Conservation (phyloP, 2,797 vertebrate species). For the Alcedo atthis region DNA sequence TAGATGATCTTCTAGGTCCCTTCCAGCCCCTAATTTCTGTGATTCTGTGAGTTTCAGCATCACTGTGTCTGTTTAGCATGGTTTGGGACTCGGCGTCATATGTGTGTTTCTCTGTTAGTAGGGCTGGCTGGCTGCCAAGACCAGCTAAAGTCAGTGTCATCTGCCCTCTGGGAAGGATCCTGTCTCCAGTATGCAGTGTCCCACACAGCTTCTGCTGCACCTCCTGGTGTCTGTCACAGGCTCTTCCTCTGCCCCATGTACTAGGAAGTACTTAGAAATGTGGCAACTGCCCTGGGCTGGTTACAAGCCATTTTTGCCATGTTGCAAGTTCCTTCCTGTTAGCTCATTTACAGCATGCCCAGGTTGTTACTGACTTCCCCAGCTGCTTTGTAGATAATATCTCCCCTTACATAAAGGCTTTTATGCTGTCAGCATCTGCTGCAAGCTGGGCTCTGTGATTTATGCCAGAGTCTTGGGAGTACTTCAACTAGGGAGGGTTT, state of each 20-base stretch:
- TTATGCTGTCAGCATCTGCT: not conserved
- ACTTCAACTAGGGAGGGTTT: not conserved
- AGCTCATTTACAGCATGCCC: not conserved
- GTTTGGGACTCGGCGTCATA: not conserved
- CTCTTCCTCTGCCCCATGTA: rapidly evolving
- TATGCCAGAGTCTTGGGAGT: not conserved
- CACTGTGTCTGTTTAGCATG: not conserved
- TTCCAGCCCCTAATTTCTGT: no score
- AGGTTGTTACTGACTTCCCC: not conserved
- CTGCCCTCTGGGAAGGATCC: not conserved
- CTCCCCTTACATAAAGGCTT: not conserved
- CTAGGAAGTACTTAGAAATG: not conserved
- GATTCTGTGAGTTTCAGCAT: not conserved
- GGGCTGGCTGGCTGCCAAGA: not conserved
- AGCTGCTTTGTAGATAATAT: not conserved
- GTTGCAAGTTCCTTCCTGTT: not conserved
- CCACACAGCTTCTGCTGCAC: not conserved
- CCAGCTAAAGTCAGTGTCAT: not conserved
- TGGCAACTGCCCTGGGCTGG: rapidly evolving
- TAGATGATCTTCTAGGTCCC: no score
- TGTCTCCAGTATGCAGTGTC: not conserved
- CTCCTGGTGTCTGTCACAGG: not conserved
- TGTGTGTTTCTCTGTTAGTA: not conserved
- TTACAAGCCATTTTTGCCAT: not conserved
- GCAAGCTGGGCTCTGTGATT: not conserved